Base-by-base conservation (phyloP, 2,888 invertebrate species). In the Chromoteleia sp. region DNA sequence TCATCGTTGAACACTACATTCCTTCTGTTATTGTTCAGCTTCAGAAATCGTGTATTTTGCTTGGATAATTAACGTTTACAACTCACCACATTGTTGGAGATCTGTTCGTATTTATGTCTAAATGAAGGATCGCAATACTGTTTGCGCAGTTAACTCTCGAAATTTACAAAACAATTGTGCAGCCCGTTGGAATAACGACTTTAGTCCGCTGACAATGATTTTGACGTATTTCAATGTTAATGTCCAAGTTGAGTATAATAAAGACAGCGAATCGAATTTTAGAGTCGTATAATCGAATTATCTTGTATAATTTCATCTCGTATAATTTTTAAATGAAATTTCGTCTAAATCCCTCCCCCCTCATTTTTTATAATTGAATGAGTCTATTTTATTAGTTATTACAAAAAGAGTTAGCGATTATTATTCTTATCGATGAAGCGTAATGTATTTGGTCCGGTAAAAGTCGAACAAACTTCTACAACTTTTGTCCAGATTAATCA, bases 41-140 rank as follows among this genome's bases (percentile, higher is more conserved):
- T 21, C 50, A 12, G 50, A 50, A 50, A 25, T 25, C 50, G 6
- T 21, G 25, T 41, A 30, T 61, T 45, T 43, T 6, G 41, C 25
- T 45, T 10, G 21, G 61, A 61, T 61, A 61, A 61, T 61, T 61
- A 61, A 29, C 30, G 61, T 30, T 61, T 45, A 61, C 17, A 50
- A 30, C 61, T 12, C 2, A 12, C 43, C 0, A 15, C 29, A 45
- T 45, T 43, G 45, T 45, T 43, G 6, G 17, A 19, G 61, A 61
- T 45, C 58, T 25, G 41, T 41, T 25, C 25, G 25, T 14, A 41
- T 41, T 58, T 41, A 14, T 25, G 25, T 58, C 36, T 14, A 41
- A 58, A 58, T 58, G 58, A 58, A 58, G 19, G 39, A n/a, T 17
- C 56, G 21, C 56, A 39, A 41, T 39, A 12, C 12, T 10, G 14